Evolutionary conservation across 1,140 invertebrate genomes (phyloP).

Genomic region (Venturia canescens): DNA sequence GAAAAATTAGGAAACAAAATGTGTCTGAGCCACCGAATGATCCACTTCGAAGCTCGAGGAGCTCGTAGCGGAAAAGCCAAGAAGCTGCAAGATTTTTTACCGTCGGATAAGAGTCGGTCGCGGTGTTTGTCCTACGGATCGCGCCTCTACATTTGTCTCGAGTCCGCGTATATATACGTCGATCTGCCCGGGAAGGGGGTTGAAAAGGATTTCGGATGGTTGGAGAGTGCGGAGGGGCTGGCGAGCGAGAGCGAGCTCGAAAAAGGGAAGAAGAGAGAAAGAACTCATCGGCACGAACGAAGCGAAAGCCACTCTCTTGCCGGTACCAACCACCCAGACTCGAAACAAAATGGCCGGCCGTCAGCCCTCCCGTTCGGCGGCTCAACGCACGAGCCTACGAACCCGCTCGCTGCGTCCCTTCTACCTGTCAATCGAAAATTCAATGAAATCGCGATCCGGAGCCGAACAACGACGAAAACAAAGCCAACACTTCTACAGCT

Average conservation of each 20-base stretch:
- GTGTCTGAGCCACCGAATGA: too few species aligned
- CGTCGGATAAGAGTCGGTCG: too few species aligned
- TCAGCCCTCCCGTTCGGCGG: conserved; percentile 1
- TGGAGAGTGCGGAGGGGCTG: neutral
- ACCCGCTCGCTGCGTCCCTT: neutral
- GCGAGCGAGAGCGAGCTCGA: neutral
- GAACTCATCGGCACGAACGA: conserved; percentile 33
- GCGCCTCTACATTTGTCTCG: neutral
- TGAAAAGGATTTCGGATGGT: conserved; percentile 30
- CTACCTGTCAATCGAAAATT: too few species aligned
- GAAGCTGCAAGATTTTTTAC: neutral
- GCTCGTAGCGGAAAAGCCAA: too few species aligned
- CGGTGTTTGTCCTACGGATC: too few species aligned
- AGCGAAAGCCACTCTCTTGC: conserved; percentile 26
- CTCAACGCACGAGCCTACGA: neutral
- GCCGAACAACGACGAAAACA: neutral
- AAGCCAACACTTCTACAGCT: neutral
- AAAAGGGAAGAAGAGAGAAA: conserved; percentile 19
- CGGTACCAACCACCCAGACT: conserved; percentile 22
- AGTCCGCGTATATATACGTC: neutral
- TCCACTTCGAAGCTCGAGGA: too few species aligned
- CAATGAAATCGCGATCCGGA: too few species aligned
- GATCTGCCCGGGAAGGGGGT: conserved; percentile 21
- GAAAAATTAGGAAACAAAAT: too few species aligned
- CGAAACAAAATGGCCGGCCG: conserved; percentile 34